A percentile compares a stretch with the other conserved stretches of the same genome.
Conservation (phyloP, 2,113 vertebrate species). For the Climacteris rufus region DNA sequence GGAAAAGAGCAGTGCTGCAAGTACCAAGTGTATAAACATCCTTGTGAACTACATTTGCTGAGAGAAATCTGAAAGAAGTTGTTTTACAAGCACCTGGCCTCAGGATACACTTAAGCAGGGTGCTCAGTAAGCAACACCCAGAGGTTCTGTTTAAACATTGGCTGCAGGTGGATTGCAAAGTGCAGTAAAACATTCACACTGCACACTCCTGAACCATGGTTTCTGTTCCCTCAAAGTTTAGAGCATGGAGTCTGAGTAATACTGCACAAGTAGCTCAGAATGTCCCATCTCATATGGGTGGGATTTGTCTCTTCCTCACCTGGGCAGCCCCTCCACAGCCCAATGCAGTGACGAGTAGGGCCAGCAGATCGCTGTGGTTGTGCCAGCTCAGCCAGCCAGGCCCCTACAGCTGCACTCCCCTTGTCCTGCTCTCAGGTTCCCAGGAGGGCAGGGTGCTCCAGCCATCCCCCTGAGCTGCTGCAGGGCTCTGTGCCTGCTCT, state of each 20-base stretch:
- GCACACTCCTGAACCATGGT: background rate
- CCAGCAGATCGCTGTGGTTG: background rate
- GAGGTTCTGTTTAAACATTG: background rate
- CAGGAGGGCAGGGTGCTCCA: background rate
- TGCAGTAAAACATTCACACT: rapidly evolving
- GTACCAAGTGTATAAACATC: background rate
- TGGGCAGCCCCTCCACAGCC: background rate
- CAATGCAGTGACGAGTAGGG: background rate
- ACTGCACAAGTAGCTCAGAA: background rate
- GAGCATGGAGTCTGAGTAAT: background rate
- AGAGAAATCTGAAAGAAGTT: background rate
- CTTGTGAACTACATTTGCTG: background rate
- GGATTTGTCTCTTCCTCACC: background rate
- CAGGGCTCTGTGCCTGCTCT: background rate
- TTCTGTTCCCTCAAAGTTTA: background rate
- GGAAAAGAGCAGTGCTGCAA: background rate
- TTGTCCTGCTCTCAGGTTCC: background rate
- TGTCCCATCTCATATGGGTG: background rate
- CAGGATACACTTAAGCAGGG: background rate
- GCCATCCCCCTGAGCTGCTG: background rate
- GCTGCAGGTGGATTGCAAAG: background rate
- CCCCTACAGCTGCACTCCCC: background rate
- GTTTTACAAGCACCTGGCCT: background rate
- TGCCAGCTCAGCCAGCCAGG: background rate
- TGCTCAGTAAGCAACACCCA: background rate